Conservation (phyloP, 2,113 vertebrate genomes). For the Crotalus viridis region DNA sequence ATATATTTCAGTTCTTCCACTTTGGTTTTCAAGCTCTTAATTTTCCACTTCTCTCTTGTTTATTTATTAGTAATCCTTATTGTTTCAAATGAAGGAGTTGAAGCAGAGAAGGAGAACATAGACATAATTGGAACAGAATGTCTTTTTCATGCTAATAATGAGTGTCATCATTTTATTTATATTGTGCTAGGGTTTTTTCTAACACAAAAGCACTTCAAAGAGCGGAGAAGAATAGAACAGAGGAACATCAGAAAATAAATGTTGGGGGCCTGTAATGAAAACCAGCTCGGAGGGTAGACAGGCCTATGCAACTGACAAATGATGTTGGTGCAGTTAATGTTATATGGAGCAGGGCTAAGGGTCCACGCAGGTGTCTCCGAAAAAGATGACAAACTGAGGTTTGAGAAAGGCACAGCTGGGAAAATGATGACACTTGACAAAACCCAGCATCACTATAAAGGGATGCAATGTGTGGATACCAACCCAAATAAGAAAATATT, state of each 20-base stretch:
- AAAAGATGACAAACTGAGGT: not conserved
- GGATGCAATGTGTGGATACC: not conserved
- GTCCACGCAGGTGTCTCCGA: not conserved
- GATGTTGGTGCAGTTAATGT: not conserved
- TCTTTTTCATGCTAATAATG: conserved; percentile 49
- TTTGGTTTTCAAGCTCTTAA: conserved; percentile 35
- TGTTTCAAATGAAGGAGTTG: conserved; percentile 22
- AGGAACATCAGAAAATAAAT: conserved; percentile 49
- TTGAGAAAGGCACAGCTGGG: not conserved
- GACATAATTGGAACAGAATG: conserved; percentile 55
- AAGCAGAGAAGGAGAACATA: conserved; percentile 29
- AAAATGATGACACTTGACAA: not conserved
- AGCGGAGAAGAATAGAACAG: conserved; percentile 50
- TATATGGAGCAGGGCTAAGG: not conserved
- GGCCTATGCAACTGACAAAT: not conserved
- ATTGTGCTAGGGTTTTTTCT: conserved; percentile 35
- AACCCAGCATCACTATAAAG: not conserved
- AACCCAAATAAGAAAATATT: not conserved
- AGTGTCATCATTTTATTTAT: conserved; percentile 54
- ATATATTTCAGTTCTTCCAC: not conserved
- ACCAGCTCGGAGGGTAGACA: conserved; percentile 22
- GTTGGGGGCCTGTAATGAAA: conserved; percentile 35
- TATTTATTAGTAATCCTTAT: conserved; percentile 41
- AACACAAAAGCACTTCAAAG: conserved; percentile 59
- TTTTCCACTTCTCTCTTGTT: conserved; percentile 41